These are phyloP conservation scores for Pedicia rivosa DNA, from an alignment of 2,888 invertebrate genomes.

Conservation along the genomic window DNA sequence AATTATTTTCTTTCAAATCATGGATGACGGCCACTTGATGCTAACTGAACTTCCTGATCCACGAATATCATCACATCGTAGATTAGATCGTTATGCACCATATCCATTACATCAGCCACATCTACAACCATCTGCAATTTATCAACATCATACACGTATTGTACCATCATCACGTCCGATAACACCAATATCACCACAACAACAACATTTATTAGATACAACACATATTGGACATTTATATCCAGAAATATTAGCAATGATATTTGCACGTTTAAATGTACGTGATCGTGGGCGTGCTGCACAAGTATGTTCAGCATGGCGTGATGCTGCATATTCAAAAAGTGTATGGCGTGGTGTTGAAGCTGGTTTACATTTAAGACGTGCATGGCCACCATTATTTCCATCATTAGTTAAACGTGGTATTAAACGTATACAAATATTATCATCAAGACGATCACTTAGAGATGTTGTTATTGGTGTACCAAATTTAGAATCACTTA, in stretches of 20 bases:
- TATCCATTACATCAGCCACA: slow-evolving; percentile 52
- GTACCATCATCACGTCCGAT: slow-evolving; percentile 25
- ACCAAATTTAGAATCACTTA: slow-evolving; percentile 72
- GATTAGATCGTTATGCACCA: slow-evolving; percentile 35
- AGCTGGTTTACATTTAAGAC: slow-evolving; percentile 73
- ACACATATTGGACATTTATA: slow-evolving; percentile 78
- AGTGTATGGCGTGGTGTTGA: slow-evolving; percentile 91
- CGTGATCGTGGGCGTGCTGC: slow-evolving; percentile 80
- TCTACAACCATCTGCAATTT: slow-evolving; percentile 30
- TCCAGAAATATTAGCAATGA: slow-evolving; percentile 82
- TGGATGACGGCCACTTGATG: slow-evolving; percentile 14
- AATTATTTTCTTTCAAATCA: no score
- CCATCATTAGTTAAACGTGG: slow-evolving; percentile 74
- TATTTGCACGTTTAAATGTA: slow-evolving; percentile 79
- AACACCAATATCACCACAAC: slow-evolving; percentile 27
- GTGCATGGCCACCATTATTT: slow-evolving; percentile 71
- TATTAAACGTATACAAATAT: slow-evolving; percentile 74
- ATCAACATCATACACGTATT: slow-evolving; percentile 17
- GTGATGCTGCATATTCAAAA: slow-evolving; percentile 82
- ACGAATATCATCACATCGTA: slow-evolving; percentile 20
- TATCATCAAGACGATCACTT: slow-evolving; percentile 67
- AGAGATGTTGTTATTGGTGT: slow-evolving; percentile 74
- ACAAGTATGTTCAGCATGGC: slow-evolving; percentile 78
- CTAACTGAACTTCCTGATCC: slow-evolving; percentile 29
- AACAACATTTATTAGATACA: no score